Evolutionary conservation across 2,113 vertebrate genomes (phyloP).

Genomic region (Saccopteryx leptura): DNA sequence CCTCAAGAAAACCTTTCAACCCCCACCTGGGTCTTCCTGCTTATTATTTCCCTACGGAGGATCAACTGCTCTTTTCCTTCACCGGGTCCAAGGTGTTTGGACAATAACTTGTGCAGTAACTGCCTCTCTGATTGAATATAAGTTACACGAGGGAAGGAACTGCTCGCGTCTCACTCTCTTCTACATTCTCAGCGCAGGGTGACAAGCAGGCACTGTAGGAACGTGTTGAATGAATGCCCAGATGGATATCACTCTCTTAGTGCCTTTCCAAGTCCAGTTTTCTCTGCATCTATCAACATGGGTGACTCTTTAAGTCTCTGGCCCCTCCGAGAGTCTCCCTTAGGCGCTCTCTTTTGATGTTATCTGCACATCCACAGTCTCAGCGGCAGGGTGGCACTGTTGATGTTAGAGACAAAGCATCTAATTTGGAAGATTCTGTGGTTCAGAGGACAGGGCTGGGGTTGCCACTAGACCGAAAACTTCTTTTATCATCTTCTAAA

Average conservation of each 20-base stretch:
- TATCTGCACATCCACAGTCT: neutral
- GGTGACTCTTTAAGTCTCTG: neutral
- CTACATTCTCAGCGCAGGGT: neutral
- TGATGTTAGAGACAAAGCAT: neutral
- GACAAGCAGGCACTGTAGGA: neutral
- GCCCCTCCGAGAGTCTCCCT: neutral
- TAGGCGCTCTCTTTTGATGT: neutral
- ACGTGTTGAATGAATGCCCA: neutral
- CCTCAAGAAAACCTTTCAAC: conserved; percentile 4
- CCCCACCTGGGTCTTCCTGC: neutral
- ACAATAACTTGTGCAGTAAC: neutral
- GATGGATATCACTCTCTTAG: neutral
- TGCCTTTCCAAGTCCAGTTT: neutral
- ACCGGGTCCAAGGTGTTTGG: conserved; percentile 3
- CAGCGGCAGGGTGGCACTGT: neutral
- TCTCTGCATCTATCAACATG: neutral
- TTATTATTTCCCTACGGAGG: neutral
- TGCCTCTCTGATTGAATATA: neutral
- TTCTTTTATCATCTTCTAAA: neutral
- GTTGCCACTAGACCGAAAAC: neutral
- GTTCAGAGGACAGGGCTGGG: neutral
- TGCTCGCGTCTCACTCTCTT: neutral
- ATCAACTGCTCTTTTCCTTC: neutral
- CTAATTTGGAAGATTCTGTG: neutral
- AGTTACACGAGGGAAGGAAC: neutral